Base-by-base conservation (phyloP, 1,140 invertebrate genomes). In the Dufourea novaeangliae region DNA sequence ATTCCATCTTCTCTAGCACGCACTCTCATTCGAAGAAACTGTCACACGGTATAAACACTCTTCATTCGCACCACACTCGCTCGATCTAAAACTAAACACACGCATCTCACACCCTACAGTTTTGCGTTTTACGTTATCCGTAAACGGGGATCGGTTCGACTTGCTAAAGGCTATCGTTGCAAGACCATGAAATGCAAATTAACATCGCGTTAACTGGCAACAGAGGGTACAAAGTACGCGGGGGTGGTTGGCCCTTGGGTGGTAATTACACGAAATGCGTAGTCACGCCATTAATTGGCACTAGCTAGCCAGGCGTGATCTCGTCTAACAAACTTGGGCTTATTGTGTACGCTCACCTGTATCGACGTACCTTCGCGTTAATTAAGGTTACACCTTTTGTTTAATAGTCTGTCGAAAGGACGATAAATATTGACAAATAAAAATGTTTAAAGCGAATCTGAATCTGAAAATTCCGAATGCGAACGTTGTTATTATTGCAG, bases 221-320 rank as follows among this genome's bases (percentile, higher is more conserved):
- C 25, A 7, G 39, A 6, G 11, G n/a, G 5, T 41, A 25, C 41
- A 44, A 56, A 56, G 54, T 32, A 20, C 17, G 37, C 12, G 6
- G 2, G 8, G 37, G 22, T 29, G 22, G 22, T 2, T 6, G 27
- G 61, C n/a, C 37, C 10, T n/a, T 20, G 62, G 5, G 6, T 6
- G 41, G 12, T 44, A 46, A 27, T 46, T 46, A 46, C 41, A n/a
- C 22, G 22, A 44, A 64, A 41, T 39, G 62, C 62, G 39, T 64
- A 10, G 37, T 25, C 39, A 44, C 8, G 22, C 62, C 39, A 44
- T 64, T 64, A 64, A 64, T 64, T 41, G 62, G 39, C 10, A 17
- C 41, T 10, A 8, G 22, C 39, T 44, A 64, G 17, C n/a, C 37
- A 3, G 20, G 12, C 62, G 39, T 64, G 22, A 32, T 46, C 62